Evolutionary conservation across 2,888 invertebrate genomes (phyloP).

Genomic region (Ochlodes sylvanus): DNA sequence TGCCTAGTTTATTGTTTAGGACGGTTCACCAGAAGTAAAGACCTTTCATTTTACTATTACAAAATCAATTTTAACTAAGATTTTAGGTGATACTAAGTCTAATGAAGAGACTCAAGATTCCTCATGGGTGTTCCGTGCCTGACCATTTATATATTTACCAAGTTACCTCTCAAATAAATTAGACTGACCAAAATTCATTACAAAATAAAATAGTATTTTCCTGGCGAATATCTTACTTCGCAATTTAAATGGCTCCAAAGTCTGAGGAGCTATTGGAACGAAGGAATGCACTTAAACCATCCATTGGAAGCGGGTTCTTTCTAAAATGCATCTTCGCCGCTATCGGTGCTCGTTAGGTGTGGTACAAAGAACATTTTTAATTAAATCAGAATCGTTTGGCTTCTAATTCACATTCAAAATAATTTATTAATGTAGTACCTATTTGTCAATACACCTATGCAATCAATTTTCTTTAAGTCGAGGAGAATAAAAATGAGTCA

Average conservation of each 20-base stretch:
- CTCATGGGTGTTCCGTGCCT: no score
- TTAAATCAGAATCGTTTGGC: not conserved
- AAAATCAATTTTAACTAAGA: no score
- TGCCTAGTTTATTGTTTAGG: no score
- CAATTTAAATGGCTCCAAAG: slow-evolving; percentile 18
- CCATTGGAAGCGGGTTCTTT: slow-evolving; percentile 10
- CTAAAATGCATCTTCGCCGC: slow-evolving; percentile 9
- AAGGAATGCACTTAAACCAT: slow-evolving; percentile 30
- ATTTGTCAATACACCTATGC: no score
- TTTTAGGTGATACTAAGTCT: no score
- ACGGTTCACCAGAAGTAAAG: no score
- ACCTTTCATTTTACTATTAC: no score
- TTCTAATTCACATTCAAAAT: no score
- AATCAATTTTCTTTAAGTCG: no score
- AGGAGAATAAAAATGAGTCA: no score
- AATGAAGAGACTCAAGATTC: no score
- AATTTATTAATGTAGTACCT: no score
- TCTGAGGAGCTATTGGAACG: slow-evolving; percentile 26
- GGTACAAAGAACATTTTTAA: not conserved
- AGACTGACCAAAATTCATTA: slow-evolving; percentile 22
- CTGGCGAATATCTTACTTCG: slow-evolving; percentile 26
- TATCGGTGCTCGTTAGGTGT: slow-evolving; percentile 2
- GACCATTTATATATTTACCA: not conserved
- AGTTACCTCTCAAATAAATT: slow-evolving; percentile 6
- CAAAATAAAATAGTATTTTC: slow-evolving; percentile 29